Percentiles rank a stretch among this genome's conserved stretches.
Conservation (phyloP, 1,140 invertebrate species). For the Vanessa atalanta region DNA sequence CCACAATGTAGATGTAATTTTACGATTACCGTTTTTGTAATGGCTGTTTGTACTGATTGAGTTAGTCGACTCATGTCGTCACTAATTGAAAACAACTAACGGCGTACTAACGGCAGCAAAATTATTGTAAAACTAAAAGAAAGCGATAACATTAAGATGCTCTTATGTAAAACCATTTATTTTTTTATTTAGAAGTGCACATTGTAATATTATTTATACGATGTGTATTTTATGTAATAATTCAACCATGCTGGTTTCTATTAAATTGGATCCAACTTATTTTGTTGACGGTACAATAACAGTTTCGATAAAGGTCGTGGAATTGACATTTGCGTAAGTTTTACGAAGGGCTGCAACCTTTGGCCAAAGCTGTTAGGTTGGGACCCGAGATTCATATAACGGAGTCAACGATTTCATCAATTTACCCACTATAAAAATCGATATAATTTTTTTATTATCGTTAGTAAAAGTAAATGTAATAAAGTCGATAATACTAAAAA, state of each 20-base stretch:
- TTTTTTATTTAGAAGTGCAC: not conserved
- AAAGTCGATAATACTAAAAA: constrained; percentile 16
- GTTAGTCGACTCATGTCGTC: constrained; percentile 40
- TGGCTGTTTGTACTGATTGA: constrained; percentile 38
- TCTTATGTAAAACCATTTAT: not conserved
- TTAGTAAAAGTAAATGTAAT: constrained; percentile 15
- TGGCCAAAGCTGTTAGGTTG: constrained; percentile 17
- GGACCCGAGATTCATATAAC: constrained; percentile 6
- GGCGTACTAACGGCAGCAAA: constrained; percentile 15
- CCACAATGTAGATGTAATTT: constrained; percentile 46
- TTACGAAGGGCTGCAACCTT: constrained; percentile 26
- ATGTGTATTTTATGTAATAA: not conserved
- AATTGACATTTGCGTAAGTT: constrained; percentile 29
- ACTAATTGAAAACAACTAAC: constrained; percentile 38
- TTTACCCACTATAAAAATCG: constrained; percentile 1
- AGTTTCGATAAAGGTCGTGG: constrained; percentile 23
- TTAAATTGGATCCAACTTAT: not conserved
- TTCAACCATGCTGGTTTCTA: not conserved
- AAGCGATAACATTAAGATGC: not conserved
- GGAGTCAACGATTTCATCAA: constrained; percentile 2
- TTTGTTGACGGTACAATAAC: constrained; percentile 12
- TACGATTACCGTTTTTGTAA: constrained; percentile 46
- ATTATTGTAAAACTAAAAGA: constrained; percentile 4
- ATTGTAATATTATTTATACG: too few species aligned
- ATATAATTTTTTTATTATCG: constrained; percentile 12